Evolutionary conservation across 2,797 vertebrate species (phyloP), one percentile per base, ranked within the genome.

Genomic region (Cottoperca gobio): DNA sequence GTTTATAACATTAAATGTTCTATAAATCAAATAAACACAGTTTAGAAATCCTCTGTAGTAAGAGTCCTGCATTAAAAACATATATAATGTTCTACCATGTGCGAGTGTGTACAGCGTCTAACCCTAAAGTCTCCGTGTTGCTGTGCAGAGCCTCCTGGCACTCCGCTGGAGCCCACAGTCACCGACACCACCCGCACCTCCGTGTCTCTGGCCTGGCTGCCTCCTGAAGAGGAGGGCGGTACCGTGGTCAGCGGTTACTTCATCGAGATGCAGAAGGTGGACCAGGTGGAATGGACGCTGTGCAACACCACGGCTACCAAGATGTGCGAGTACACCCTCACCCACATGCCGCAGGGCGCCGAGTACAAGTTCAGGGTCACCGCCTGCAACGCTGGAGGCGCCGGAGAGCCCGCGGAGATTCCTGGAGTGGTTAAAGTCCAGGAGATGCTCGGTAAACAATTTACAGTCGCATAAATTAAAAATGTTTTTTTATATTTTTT

Each of bases 211-310:
- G 97, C 97, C 83, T 99, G 98, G 98, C 95, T 95, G 80, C 94
- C 96, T 16, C 98, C 98, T 67, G 97, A 97, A 90, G 97, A 99
- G 65, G 97, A 98, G 93, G 98, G 98, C 67, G 98, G 98, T 61
- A 95, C 98, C 76, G 92, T 95, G 79, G 92, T 99, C 83, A 97
- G 94, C 48, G 98, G 98, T 55, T 99, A 99, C 88, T 93, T 99
- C 35, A 96, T 99, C 54, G 98, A 99, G 93, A 99, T 99, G 98
- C 98, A 99, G 91, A 99, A 99, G 87, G 94, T 98, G 82, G 98
- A 99, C 91, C 98, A 99, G 86, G 93, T 96, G 89, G 98, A 99
- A 95, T 99, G 98, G 98, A 99, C 97, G 52, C 96, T 98, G 93
- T 99, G 98, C 91, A 99, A 99, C 84, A 99, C 98, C 64, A 99